These are phyloP conservation scores for Brachionus manjavacas DNA, from an alignment of 1,140 invertebrate species.

Conservation along the genomic window DNA sequence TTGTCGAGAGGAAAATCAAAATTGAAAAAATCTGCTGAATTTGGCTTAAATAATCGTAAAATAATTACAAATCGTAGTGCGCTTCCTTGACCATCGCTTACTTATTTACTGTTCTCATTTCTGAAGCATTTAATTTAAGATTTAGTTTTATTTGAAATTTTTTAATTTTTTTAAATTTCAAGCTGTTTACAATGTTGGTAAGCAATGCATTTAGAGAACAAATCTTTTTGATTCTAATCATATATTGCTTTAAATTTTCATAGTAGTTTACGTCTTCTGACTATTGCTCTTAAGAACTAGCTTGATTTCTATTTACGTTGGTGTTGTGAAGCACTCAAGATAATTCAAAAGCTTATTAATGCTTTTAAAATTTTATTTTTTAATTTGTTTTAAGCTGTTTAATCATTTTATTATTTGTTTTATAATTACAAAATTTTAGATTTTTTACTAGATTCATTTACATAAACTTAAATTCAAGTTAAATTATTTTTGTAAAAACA, in stretches of 20 bases:
- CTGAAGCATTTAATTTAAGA: neutral
- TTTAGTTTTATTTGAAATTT: neutral
- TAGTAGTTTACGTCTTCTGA: neutral
- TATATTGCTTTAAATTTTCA: neutral
- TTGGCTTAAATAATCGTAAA: neutral
- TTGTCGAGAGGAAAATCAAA: neutral
- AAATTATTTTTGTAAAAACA: too few species aligned
- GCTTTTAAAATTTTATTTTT: neutral
- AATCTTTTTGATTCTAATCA: neutral
- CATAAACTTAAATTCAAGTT: too few species aligned
- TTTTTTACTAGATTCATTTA: neutral
- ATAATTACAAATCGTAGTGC: neutral
- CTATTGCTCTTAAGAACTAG: neutral
- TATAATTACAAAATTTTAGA: neutral
- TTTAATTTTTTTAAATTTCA: neutral
- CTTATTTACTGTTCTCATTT: neutral
- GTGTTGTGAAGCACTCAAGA: neutral
- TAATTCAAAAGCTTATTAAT: neutral
- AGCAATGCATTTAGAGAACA: neutral
- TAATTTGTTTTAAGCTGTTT: neutral
- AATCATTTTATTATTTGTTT: neutral
- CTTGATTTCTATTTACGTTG: neutral
- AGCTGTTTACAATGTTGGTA: neutral
- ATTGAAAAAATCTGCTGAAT: neutral
- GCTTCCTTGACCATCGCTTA: neutral